phyloP scores from a whole-genome alignment of 2,888 invertebrate species.

The Drosophila robusta region DNA sequence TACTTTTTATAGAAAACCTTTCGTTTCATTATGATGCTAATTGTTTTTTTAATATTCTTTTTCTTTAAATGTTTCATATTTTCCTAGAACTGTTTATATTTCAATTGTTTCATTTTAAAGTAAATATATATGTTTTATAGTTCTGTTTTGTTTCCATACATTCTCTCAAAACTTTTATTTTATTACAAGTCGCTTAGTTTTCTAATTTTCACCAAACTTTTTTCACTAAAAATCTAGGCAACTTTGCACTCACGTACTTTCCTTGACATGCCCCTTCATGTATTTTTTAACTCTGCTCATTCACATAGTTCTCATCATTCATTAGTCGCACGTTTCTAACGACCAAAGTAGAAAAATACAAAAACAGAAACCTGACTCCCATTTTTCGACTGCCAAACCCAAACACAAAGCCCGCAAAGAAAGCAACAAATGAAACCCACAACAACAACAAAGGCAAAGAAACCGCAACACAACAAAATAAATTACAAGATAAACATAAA shows the following conservation, averaged over 20 bases:
- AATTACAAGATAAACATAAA: conserved; percentile 25
- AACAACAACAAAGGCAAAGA: conserved; percentile 6
- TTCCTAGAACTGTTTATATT: no score
- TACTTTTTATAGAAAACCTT: neutral
- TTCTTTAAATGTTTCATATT: no score
- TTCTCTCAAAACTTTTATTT: neutral
- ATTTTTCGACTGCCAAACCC: conserved; percentile 2
- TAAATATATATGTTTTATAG: no score
- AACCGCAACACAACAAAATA: conserved; percentile 19
- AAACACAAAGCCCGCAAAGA: conserved; percentile 5
- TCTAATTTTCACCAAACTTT: conserved; percentile 4
- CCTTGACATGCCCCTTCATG: conserved; percentile 5
- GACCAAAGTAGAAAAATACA: conserved; percentile 6
- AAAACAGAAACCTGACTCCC: conserved; percentile 39
- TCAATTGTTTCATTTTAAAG: no score
- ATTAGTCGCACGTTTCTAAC: conserved; percentile 46
- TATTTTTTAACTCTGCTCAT: conserved; percentile 11
- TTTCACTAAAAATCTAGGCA: conserved; percentile 22
- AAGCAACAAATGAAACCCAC: conserved; percentile 19
- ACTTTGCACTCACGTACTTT: conserved; percentile 34
- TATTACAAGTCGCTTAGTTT: no score
- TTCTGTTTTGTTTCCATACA: no score
- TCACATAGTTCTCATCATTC: conserved; percentile 46
- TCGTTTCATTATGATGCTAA: no score
- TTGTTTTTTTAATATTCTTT: no score